Conservation (phyloP, 2,113 vertebrate genomes). For the Dunckerocampus dactyliophorus region DNA sequence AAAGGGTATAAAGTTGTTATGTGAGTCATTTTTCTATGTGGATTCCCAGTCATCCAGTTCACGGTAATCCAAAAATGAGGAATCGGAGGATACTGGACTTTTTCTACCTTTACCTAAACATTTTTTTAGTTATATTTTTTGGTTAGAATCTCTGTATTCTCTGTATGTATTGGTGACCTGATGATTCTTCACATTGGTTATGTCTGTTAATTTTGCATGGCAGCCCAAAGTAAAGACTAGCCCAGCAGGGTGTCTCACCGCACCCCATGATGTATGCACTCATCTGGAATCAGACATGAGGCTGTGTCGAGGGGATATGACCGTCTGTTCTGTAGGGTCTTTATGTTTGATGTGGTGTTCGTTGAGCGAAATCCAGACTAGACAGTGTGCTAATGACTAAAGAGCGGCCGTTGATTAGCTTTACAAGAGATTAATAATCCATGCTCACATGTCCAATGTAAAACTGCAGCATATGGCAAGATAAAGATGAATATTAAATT, state of each 20-base stretch:
- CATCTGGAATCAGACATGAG: conserved; percentile 25
- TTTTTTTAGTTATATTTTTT: too few relatives aligned
- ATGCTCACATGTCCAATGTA: conserved; percentile 26
- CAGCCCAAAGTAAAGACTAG: background rate
- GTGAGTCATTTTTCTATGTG: background rate
- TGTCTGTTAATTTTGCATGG: conserved; percentile 18
- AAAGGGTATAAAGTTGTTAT: background rate
- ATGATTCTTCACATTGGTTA: conserved; percentile 24
- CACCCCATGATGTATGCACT: conserved; percentile 14
- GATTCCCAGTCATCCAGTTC: background rate
- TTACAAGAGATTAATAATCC: conserved; percentile 44
- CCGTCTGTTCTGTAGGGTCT: conserved; percentile 8
- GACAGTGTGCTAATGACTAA: conserved; percentile 19
- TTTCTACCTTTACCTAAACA: too few relatives aligned
- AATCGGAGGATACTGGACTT: background rate
- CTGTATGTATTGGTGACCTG: background rate
- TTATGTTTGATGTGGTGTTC: background rate
- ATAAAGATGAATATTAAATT: conserved; percentile 57
- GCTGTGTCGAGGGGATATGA: conserved; percentile 2
- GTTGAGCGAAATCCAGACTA: conserved; percentile 10
- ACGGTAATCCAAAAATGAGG: background rate
- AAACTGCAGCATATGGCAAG: conserved; percentile 52
- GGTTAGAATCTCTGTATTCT: background rate
- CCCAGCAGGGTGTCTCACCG: conserved; percentile 17
- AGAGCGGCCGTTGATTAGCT: conserved; percentile 51